A percentile compares a stretch with the other conserved stretches of the same genome.
phyloP scores from a whole-genome alignment of 2,797 vertebrate genomes.

The Acrossocheilus wenchowensis region DNA sequence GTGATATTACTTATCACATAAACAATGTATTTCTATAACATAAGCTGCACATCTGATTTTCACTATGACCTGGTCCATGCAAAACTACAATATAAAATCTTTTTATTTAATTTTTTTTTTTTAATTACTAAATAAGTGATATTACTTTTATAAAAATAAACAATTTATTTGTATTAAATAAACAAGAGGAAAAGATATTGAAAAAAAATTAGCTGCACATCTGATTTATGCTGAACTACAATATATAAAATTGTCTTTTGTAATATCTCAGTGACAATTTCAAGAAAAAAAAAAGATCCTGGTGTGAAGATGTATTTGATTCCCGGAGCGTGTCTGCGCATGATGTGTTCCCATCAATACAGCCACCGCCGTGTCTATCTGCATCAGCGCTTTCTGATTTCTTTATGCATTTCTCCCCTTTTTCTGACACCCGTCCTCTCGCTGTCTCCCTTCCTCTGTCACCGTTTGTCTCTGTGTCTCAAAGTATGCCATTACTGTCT shows the following conservation, averaged over 20 bases:
- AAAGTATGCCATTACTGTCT: conserved; percentile 35
- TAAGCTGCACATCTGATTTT: background rate
- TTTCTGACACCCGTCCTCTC: background rate
- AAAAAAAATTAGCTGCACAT: background rate
- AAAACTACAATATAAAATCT: background rate
- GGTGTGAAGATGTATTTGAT: conserved; percentile 3
- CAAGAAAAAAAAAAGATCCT: background rate
- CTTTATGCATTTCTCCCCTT: background rate
- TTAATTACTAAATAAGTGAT: background rate
- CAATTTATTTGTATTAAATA: background rate
- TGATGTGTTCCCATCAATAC: conserved; percentile 13
- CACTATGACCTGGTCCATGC: background rate
- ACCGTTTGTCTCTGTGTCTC: background rate
- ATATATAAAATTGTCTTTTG: background rate
- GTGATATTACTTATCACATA: background rate
- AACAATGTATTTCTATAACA: background rate
- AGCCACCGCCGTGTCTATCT: background rate
- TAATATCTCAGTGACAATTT: conserved; percentile 2
- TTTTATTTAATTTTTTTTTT: background rate
- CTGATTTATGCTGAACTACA: background rate
- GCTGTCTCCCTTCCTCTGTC: conserved; percentile 11
- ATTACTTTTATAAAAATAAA: background rate
- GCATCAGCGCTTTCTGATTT: conserved; percentile 9
- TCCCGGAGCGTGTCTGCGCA: background rate
- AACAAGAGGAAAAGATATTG: background rate